Base-by-base conservation (phyloP, 2,888 invertebrate species). In the Patella ulyssiponensis region DNA sequence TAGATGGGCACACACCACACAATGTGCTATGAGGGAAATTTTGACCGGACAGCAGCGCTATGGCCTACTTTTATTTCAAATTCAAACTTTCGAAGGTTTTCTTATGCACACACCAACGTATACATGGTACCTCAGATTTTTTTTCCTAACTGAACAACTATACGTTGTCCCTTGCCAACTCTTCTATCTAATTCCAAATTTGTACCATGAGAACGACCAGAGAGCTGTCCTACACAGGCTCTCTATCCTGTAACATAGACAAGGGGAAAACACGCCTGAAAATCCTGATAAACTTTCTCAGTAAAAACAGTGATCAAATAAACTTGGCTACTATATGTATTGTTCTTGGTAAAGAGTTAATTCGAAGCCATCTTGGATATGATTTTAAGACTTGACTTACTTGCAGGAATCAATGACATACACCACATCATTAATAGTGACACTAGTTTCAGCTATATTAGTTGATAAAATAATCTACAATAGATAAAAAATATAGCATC, bases 381-480 rank as follows among this genome's bases (percentile, higher is more conserved):
- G 9, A 44, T 44, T 33, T 44, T 4, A 71, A 64, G 15, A 75
- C 17, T 9, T n/a, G n/a, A 88, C 92, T 88, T 86, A 93, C 93
- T 98, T 98, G 93, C 99, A 98, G 70, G 96, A 96, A 91, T 99
- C 99, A 80, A 99, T 96, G 0, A 99, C 99, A 92, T 96, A 99
- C 1, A 99, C 98, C 2, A 99, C 97, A 90, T 99, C 99, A 92
- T 99, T 96, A 85, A 99, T 99, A 0, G 99, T 99, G 84, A 99
- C 96, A 9, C 98, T 98, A 0, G 98, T 97, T 93, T 99, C 99
- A 0, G 99, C 99, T 88, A 99, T 98, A 91, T 99, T 99, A 3
- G 99, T 99, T 0, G 98, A 96, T 20, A 99, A 92, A 87, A 99
- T 99, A 77, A 99, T 96, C 96, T 96, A 91, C 0, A 92, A 86